phyloP scores from a whole-genome alignment of 2,113 vertebrate species.

The Pterocles gutturalis region DNA sequence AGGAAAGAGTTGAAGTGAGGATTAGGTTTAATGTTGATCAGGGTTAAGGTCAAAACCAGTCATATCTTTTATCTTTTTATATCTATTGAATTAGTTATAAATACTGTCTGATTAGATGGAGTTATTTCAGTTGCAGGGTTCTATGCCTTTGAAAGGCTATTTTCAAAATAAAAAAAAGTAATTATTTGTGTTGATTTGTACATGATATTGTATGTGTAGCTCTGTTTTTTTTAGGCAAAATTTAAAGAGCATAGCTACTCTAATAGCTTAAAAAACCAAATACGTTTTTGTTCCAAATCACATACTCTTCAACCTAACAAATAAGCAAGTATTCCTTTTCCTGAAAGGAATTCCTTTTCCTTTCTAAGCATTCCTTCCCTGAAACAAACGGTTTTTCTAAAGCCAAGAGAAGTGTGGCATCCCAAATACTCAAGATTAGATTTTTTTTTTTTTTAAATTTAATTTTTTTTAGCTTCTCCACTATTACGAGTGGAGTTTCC shows the following conservation, averaged over 20 bases:
- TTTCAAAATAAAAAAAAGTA: background rate
- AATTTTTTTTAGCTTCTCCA: background rate
- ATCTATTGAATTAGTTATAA: background rate
- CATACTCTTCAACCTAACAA: background rate
- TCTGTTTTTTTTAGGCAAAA: background rate
- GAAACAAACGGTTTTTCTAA: background rate
- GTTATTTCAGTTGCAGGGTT: background rate
- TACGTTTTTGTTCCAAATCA: background rate
- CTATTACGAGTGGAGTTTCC: background rate
- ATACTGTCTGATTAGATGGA: background rate
- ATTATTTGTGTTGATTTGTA: background rate
- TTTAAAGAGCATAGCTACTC: background rate
- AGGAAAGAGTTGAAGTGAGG: background rate
- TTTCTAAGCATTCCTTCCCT: background rate
- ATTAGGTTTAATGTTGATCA: constrained; percentile 15
- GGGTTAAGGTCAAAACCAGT: background rate
- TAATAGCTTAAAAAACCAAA: background rate
- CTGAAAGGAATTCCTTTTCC: too few species aligned
- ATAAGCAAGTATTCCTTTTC: background rate
- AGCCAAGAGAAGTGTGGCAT: background rate
- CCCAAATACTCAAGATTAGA: background rate
- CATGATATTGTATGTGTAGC: background rate
- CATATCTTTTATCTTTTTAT: background rate
- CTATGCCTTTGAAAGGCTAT: background rate
- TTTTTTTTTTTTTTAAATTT: background rate